phyloP scores from a whole-genome alignment of 2,113 vertebrate genomes.

The Percopsis transmontana region DNA sequence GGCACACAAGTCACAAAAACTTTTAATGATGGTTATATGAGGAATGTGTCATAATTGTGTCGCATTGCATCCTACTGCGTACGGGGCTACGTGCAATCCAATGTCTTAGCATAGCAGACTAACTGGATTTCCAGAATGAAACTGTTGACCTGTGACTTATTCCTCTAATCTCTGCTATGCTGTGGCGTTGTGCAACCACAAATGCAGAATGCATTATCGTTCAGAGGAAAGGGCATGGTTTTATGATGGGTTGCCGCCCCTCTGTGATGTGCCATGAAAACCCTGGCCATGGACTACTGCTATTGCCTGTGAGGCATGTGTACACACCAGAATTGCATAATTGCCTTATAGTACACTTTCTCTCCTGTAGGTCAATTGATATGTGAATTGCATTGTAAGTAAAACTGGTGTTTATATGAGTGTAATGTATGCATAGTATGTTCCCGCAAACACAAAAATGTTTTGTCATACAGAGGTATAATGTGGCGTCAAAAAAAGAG shows the following conservation, averaged over 20 bases:
- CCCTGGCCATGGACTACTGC: slow-evolving; percentile 4
- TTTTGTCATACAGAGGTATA: too few relatives aligned
- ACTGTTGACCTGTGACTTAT: slow-evolving; percentile 55
- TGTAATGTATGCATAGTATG: too few relatives aligned
- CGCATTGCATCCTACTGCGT: too few relatives aligned
- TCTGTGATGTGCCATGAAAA: slow-evolving; percentile 31
- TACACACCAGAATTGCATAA: slow-evolving; percentile 2
- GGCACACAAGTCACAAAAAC: too few relatives aligned
- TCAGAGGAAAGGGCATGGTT: slow-evolving; percentile 60
- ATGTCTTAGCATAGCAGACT: slow-evolving; percentile 32
- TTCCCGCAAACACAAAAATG: too few relatives aligned
- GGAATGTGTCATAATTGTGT: too few relatives aligned
- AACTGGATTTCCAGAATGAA: slow-evolving; percentile 40
- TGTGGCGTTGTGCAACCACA: slow-evolving; percentile 59
- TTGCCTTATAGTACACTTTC: not conserved
- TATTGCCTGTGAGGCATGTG: slow-evolving; percentile 16
- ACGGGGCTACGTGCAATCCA: not conserved
- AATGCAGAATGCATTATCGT: slow-evolving; percentile 52
- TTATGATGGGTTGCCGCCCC: slow-evolving; percentile 54
- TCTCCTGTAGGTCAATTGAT: slow-evolving; percentile 11
- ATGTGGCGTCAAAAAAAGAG: not conserved
- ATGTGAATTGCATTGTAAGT: too few relatives aligned
- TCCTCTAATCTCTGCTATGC: slow-evolving; percentile 42
- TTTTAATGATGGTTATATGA: too few relatives aligned
- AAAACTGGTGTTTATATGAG: too few relatives aligned